Evolutionary conservation across 2,797 vertebrate species (phyloP).

Genomic region (Ctenosaura bakeri): DNA sequence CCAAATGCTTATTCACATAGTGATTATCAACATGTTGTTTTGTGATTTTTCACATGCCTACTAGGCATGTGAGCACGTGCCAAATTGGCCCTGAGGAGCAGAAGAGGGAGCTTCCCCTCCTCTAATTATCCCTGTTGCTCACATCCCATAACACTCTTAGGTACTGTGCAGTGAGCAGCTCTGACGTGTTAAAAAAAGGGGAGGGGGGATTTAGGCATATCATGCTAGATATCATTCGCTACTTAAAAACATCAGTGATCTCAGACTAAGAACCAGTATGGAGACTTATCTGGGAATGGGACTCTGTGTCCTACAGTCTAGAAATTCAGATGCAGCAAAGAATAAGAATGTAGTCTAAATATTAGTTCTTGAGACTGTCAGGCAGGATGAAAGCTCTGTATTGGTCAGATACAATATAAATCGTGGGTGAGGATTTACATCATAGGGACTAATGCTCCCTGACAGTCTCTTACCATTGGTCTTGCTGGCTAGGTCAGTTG

Average conservation of each 20-base stretch:
- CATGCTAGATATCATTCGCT: no score
- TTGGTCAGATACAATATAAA: no score
- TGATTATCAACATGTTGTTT: not conserved
- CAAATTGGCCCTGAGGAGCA: not conserved
- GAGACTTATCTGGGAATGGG: not conserved
- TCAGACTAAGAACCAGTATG: not conserved
- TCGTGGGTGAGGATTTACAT: no score
- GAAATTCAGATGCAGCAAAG: no score
- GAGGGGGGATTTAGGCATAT: not conserved
- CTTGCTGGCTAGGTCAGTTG: no score
- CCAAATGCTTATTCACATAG: conserved; percentile 18
- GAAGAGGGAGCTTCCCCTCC: not conserved
- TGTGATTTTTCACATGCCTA: not conserved
- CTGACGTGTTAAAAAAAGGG: not conserved
- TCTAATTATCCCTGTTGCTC: conserved; percentile 6
- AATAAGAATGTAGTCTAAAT: no score
- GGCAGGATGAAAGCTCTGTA: no score
- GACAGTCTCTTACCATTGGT: no score
- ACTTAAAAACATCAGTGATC: not conserved
- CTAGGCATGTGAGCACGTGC: not conserved
- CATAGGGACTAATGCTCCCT: no score
- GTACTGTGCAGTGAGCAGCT: no score
- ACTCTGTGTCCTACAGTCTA: no score
- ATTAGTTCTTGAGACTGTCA: no score
- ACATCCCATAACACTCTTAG: not conserved